Evolutionary conservation across 2,888 invertebrate genomes (phyloP).

Genomic region (Candidula unifasciata): DNA sequence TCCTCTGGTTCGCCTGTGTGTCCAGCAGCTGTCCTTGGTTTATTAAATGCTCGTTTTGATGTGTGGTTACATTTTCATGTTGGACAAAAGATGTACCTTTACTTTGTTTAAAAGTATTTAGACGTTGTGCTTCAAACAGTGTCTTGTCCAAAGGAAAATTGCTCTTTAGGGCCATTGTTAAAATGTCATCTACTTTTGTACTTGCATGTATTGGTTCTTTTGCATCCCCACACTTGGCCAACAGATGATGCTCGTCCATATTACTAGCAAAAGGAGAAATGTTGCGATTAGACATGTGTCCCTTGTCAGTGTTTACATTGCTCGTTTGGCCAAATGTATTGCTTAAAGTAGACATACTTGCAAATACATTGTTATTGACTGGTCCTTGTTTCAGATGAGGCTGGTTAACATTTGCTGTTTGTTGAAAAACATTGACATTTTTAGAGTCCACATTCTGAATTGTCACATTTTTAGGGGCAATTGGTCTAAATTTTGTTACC

Average conservation of each 20-base stretch:
- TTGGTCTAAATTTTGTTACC: slow-evolving; percentile 7
- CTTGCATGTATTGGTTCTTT: not conserved
- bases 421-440: too few relatives aligned
- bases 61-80: not conserved
- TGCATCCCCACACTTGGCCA: too few relatives aligned
- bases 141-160: not conserved
- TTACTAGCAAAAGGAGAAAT: not conserved
- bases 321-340: too few relatives aligned
- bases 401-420: too few relatives aligned
- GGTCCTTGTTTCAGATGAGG: too few relatives aligned
- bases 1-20: not conserved
- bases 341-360: too few relatives aligned
- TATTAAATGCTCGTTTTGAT: too few relatives aligned
- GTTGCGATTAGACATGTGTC: not conserved
- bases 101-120: not conserved
- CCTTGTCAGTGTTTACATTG: not conserved
- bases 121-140: not conserved
- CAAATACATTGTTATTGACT: too few relatives aligned
- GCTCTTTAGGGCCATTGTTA: slow-evolving; percentile 10
- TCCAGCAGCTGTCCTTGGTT: not conserved
- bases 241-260: too few relatives aligned
- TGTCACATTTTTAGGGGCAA: not conserved
- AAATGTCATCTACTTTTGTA: not conserved
- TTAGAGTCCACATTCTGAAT: not conserved
- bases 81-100: not conserved